Percentiles rank a stretch among this genome's conserved stretches.
Evolutionary conservation across 2,797 vertebrate species (phyloP).

Genomic region (Sebastes alutus): DNA sequence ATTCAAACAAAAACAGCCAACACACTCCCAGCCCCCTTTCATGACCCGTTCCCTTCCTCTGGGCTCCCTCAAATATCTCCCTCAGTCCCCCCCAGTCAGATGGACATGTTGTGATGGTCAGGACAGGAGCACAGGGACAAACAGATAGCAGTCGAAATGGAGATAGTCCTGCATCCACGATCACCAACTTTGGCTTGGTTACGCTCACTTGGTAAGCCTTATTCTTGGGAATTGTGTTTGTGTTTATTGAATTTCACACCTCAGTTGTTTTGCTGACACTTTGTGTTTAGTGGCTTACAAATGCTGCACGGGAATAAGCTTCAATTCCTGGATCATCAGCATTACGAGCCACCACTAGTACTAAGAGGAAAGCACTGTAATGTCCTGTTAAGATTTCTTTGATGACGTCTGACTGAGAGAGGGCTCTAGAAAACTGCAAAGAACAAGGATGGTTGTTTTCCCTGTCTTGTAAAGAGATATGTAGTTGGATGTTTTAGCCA

Average conservation of each 20-base stretch:
- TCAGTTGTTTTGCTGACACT: not conserved
- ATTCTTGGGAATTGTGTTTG: not conserved
- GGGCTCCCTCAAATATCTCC: not conserved
- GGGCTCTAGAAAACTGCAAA: not conserved
- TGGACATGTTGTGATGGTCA: slow-evolving; percentile 34
- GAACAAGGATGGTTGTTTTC: not conserved
- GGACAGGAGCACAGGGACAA: slow-evolving; percentile 4
- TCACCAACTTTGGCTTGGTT: slow-evolving; percentile 75
- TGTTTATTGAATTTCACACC: not conserved
- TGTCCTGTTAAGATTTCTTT: not conserved
- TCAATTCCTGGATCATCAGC: not conserved
- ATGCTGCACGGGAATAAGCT: not conserved
- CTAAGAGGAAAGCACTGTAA: not conserved
- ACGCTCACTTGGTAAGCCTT: slow-evolving; percentile 73
- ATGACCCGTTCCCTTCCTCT: slow-evolving; percentile 52
- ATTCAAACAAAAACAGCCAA: slow-evolving; percentile 39
- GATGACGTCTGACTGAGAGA: not conserved
- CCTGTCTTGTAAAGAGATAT: not conserved
- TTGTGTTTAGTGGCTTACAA: not conserved
- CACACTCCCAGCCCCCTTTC: slow-evolving; percentile 30
- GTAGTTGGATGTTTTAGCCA: not conserved
- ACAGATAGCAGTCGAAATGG: slow-evolving; percentile 57
- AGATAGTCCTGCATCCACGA: slow-evolving; percentile 66
- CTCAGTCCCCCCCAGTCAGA: slow-evolving; percentile 29
- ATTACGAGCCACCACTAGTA: not conserved